A percentile compares a stretch with the other conserved stretches of the same genome.
Evolutionary conservation across 2,113 vertebrate genomes (phyloP).

Genomic region (Suncus etruscus): DNA sequence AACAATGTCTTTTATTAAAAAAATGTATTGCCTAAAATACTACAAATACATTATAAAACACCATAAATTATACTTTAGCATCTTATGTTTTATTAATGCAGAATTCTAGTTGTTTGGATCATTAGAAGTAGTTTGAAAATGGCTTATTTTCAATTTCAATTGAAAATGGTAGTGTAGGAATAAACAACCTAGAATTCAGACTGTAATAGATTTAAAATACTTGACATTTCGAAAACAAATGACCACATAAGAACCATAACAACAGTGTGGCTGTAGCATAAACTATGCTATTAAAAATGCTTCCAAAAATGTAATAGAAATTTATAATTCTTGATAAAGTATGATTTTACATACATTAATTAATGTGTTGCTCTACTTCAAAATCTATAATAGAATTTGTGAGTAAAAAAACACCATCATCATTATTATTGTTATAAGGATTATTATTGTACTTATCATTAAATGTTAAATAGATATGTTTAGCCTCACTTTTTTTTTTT

Average conservation of each 20-base stretch:
- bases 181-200: no score
- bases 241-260: background rate
- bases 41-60: background rate
- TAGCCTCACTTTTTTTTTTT: background rate
- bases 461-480: constrained; percentile 34
- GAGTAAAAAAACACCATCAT: background rate
- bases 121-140: no score
- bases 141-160: no score
- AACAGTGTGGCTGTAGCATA: background rate
- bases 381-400: background rate
- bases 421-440: background rate
- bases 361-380: background rate
- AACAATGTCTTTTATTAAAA: constrained; percentile 3
- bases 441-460: background rate
- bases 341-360: background rate
- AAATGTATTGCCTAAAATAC: background rate
- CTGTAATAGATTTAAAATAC: no score
- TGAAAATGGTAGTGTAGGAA: no score
- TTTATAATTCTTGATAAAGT: background rate
- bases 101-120: background rate
- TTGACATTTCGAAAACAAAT: background rate
- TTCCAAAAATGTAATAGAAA: background rate
- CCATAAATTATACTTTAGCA: background rate
- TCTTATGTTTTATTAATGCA: background rate
- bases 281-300: background rate